A percentile compares a stretch with the other conserved stretches of the same genome.
These are phyloP conservation scores for Drosophila aldrichi DNA, from an alignment of 2,888 invertebrate genomes.

Conservation along the genomic window DNA sequence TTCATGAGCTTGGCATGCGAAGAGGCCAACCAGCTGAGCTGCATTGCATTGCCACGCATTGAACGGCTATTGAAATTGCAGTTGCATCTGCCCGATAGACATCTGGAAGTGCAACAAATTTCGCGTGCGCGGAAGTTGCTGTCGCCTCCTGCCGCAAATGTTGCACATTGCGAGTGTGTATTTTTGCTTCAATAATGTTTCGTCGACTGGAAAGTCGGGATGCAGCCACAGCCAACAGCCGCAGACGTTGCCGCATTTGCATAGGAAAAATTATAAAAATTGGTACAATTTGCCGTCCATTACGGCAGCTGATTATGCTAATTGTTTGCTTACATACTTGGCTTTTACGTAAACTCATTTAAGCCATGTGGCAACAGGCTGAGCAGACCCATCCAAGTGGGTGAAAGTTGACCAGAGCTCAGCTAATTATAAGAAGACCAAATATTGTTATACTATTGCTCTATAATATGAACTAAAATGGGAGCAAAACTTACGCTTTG, in stretches of 20 bases:
- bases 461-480: background rate
- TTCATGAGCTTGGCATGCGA: constrained; percentile 30
- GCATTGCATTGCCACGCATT: constrained; percentile 5
- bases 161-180: constrained; percentile 23
- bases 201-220: constrained; percentile 52
- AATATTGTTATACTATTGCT: background rate
- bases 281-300: constrained; percentile 74
- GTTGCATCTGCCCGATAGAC: constrained; percentile 46
- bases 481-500: background rate
- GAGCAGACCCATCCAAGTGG: constrained; percentile 36
- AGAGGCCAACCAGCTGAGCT: background rate
- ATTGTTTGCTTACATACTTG: constrained; percentile 63
- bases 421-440: background rate
- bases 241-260: constrained; percentile 53
- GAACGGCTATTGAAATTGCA: constrained; percentile 21
- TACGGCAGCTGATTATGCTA: constrained; percentile 67
- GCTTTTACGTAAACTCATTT: constrained; percentile 62
- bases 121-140: constrained; percentile 41
- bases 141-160: constrained; percentile 32
- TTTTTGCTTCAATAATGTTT: constrained; percentile 31
- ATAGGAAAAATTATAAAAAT: constrained; percentile 72
- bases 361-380: constrained; percentile 47
- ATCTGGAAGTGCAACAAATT: constrained; percentile 33
- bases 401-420: constrained; percentile 41
- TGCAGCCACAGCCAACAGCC: constrained; percentile 22